phyloP scores from a whole-genome alignment of 2,113 vertebrate genomes.

The Eulemur rufifrons region DNA sequence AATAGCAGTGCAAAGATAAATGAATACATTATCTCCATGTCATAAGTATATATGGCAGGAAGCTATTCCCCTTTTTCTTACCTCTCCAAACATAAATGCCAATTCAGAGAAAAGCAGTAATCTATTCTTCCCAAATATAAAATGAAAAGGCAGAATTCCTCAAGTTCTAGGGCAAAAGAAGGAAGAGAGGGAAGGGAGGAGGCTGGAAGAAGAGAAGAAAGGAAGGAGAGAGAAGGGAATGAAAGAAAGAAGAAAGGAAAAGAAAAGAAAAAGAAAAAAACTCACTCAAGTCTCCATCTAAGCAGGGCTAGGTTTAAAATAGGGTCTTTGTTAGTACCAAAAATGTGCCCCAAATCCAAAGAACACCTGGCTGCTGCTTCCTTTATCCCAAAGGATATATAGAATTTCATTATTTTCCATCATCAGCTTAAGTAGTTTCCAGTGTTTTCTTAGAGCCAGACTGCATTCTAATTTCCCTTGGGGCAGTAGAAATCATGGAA shows the following conservation, averaged over 20 bases:
- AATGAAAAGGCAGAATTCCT: background rate
- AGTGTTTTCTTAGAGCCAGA: background rate
- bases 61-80: background rate
- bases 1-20: background rate
- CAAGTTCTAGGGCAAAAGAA: background rate
- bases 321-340: background rate
- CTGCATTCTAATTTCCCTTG: conserved; percentile 23
- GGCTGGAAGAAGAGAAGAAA: too few species aligned
- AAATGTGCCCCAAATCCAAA: background rate
- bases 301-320: background rate
- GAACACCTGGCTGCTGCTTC: background rate
- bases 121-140: background rate
- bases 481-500: background rate
- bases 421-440: background rate
- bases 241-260: too few species aligned
- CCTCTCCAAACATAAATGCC: background rate
- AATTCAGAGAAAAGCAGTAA: background rate
- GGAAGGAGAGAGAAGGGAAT: fast-evolving
- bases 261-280: background rate
- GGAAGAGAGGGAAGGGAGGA: too few species aligned
- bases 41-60: background rate
- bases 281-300: background rate
- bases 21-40: background rate
- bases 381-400: background rate
- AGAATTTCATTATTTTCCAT: conserved; percentile 41